Evolutionary conservation across 1,140 invertebrate genomes (phyloP).

Genomic region (Gonioctena quinquepunctata): DNA sequence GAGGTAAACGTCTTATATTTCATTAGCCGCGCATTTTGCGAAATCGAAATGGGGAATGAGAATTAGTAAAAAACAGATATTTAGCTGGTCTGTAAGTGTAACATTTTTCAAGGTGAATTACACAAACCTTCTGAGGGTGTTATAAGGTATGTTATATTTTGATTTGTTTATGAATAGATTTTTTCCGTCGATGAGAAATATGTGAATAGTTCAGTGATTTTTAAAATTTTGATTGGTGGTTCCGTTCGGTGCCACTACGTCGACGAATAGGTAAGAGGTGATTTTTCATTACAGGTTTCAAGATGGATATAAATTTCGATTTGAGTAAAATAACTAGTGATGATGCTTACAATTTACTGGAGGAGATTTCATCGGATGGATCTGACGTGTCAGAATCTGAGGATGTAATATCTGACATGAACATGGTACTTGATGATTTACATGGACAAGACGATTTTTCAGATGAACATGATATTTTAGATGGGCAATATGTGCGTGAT

Average conservation of each 20-base stretch:
- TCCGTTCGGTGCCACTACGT: not conserved
- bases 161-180: not conserved
- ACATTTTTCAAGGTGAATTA: not conserved
- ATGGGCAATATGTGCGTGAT: not conserved
- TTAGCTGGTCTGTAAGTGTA: not conserved
- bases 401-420: not conserved
- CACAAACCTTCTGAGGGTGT: not conserved
- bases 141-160: not conserved
- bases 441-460: too few species aligned
- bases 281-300: not conserved
- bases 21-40: not conserved
- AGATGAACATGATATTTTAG: not conserved
- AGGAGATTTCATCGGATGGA: not conserved
- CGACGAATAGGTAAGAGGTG: not conserved
- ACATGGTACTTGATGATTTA: not conserved
- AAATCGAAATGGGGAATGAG: not conserved
- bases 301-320: not conserved
- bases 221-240: not conserved
- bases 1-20: not conserved
- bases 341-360: slow-evolving; percentile 6
- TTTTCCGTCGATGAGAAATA: too few species aligned
- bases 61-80: not conserved
- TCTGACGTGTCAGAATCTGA: not conserved
- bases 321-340: not conserved
- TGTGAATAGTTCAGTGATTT: too few species aligned